phyloP scores from a whole-genome alignment of 2,888 invertebrate species.

The Slavum lentiscoides region DNA sequence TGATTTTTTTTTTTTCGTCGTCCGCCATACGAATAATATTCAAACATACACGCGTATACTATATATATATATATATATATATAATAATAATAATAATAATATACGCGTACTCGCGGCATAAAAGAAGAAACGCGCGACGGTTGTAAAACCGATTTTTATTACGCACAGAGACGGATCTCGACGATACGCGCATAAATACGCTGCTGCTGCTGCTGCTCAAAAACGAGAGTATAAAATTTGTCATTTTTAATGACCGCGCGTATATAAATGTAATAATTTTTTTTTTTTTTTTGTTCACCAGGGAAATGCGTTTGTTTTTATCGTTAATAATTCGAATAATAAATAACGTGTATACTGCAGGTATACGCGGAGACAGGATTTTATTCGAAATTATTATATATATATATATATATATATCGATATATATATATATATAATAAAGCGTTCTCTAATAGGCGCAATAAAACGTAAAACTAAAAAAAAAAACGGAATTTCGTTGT shows the following conservation, averaged over 20 bases:
- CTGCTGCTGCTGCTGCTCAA: neutral
- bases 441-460: too few relatives aligned
- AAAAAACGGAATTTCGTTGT: slow-evolving; percentile 24
- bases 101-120: slow-evolving; percentile 7
- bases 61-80: too few relatives aligned
- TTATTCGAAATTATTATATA: neutral
- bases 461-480: neutral
- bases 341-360: neutral
- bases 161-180: slow-evolving; percentile 19
- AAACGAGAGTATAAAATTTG: slow-evolving; percentile 50
- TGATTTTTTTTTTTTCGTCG: too few relatives aligned
- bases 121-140: slow-evolving; percentile 14
- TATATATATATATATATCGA: too few relatives aligned
- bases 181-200: slow-evolving; percentile 3
- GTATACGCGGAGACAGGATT: neutral
- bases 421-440: too few relatives aligned
- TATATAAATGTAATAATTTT: slow-evolving; percentile 1
- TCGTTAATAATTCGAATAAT: slow-evolving; percentile 23
- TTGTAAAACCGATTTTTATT: slow-evolving; percentile 47
- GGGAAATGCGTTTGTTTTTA: neutral
- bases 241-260: slow-evolving; percentile 43
- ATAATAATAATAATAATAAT: too few relatives aligned
- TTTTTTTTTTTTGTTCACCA: slow-evolving; percentile 5
- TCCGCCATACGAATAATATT: too few relatives aligned
- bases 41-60: too few relatives aligned